These are phyloP conservation scores for Corynorhinus townsendii DNA, from an alignment of 2,113 vertebrate species.

Conservation along the genomic window DNA sequence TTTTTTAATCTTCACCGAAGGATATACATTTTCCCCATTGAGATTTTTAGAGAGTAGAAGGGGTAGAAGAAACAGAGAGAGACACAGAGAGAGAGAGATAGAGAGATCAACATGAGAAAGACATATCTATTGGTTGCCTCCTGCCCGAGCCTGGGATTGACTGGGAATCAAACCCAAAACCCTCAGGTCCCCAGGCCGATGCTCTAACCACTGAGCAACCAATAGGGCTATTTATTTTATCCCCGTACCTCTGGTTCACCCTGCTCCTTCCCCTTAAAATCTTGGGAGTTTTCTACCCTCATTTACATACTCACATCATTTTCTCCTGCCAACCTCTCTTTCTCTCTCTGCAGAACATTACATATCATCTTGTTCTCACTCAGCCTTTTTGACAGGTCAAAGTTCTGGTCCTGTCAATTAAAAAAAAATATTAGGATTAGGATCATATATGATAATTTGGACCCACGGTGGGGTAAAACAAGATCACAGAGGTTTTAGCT, in stretches of 20 bases:
- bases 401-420: constrained; percentile 60
- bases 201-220: not conserved
- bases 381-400: constrained; percentile 2
- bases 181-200: too few species aligned
- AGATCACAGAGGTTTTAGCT: not conserved
- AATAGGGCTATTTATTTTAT: not conserved
- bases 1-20: too few species aligned
- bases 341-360: constrained; percentile 57
- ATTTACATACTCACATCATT: constrained; percentile 66
- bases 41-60: not conserved
- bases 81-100: not conserved
- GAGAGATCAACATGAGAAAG: too few species aligned
- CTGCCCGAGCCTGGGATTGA: too few species aligned
- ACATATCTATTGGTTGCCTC: too few species aligned
- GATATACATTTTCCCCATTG: too few species aligned
- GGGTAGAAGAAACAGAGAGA: not conserved
- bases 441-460: not conserved
- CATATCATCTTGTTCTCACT: constrained; percentile 38
- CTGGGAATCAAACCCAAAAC: too few species aligned
- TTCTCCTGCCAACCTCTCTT: constrained; percentile 37
- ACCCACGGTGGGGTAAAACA: not conserved
- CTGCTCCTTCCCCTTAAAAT: not conserved
- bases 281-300: rapidly evolving
- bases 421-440: not conserved
- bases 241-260: not conserved